Evolutionary conservation across 1,140 invertebrate genomes (phyloP), one percentile per base, ranked within the genome.

Genomic region (Apis mellifera): DNA sequence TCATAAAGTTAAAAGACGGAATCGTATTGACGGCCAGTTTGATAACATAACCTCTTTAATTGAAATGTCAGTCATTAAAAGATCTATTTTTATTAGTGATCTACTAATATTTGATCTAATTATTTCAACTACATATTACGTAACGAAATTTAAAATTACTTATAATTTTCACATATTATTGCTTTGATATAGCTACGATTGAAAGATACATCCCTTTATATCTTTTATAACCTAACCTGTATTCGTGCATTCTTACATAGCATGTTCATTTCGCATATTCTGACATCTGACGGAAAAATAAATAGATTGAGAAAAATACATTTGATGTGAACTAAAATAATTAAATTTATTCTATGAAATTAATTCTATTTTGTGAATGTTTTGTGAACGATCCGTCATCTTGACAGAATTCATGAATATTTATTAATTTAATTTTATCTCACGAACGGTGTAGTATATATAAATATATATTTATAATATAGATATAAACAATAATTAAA

Each of bases 31-130:
- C 69, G 42, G n/a, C 42, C 68, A 62, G 59, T 42, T 54, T 60
- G 2, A 66, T 76, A 54, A 84, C 88, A 89, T 91, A 91, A 91
- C 90, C 88, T 89, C 73, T n/a, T 19, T 26, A 52, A 64, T n/a
- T 4, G n/a, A 64, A 9, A 55, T 17, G 1, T 55, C 32, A 48
- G 9, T 78, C 66, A 78, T 77, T 59, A 54, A 77, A 15, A 13
- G 3, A 55, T 54, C 26, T 60, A 75, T 8, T 75, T 42, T 3
- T 8, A 4, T 11, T 17, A 7, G 9, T 17, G 13, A 9, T 15
- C 68, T 3, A 52, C 9, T 60, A 68, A 76, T 42, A 32, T 68
- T 21, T 11, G 11, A 15, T 52, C 11, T 52, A 17, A 42, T 60
- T 42, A 42, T 5, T n/a, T 81, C 2, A 5, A 32, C 54, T 59